Percentiles rank a stretch among this genome's conserved stretches.
These are phyloP conservation scores for Triplophysa siluroides DNA, from an alignment of 2,113 vertebrate species.

Conservation along the genomic window DNA sequence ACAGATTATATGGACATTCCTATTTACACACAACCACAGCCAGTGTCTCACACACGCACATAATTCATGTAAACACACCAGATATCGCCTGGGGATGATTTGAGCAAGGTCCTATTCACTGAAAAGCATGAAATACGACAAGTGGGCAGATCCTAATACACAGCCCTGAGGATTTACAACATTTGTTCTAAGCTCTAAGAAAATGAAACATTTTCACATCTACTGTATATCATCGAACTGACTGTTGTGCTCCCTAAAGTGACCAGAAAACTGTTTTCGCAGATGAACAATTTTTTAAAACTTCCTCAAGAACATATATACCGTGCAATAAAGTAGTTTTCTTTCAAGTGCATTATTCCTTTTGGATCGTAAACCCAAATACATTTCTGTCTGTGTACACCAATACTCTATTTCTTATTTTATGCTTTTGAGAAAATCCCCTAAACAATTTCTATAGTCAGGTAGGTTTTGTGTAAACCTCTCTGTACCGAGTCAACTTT, in stretches of 20 bases:
- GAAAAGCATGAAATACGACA: slow-evolving; percentile 40
- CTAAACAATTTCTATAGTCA: neutral
- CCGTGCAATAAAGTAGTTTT: neutral
- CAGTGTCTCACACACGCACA: neutral
- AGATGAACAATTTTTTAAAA: neutral
- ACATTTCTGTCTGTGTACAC: neutral
- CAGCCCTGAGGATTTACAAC: slow-evolving; percentile 31
- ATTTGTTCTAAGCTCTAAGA: slow-evolving; percentile 22
- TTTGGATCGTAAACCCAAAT: neutral
- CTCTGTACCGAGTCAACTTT: neutral
- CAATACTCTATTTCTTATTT: neutral
- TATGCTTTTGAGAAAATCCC: neutral
- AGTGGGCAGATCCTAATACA: slow-evolving; percentile 30
- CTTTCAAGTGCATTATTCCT: neutral
- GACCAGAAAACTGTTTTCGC: neutral
- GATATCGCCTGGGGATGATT: neutral
- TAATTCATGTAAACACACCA: neutral
- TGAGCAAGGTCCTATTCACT: slow-evolving; percentile 16
- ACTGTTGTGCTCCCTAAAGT: neutral
- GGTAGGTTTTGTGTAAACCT: neutral
- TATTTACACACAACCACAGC: neutral
- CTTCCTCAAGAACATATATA: neutral
- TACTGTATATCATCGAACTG: neutral
- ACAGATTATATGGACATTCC: slow-evolving; percentile 29
- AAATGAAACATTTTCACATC: slow-evolving; percentile 3